Percentiles rank a stretch among this genome's conserved stretches.
Evolutionary conservation across 2,888 invertebrate genomes (phyloP).

Genomic region (Tachina lurida): DNA sequence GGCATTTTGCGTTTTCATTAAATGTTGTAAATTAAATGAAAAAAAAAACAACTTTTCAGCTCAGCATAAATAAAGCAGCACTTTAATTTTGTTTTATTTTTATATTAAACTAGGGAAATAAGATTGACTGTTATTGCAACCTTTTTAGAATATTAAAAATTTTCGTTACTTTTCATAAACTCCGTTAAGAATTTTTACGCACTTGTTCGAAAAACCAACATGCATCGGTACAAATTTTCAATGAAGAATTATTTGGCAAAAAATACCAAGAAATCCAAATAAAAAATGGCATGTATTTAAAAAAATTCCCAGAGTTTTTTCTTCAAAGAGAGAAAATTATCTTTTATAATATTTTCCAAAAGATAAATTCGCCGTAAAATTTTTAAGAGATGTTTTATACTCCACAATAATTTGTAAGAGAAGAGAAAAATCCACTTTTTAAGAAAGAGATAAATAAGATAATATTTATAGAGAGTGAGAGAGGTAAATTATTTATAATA

Average conservation of each 20-base stretch:
- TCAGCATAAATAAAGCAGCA: background rate
- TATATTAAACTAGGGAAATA: too few species aligned
- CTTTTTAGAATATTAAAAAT: background rate
- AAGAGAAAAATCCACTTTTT: background rate
- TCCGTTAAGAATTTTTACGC: slow-evolving; percentile 56
- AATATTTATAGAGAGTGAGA: too few species aligned
- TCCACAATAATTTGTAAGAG: background rate
- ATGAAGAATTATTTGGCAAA: slow-evolving; percentile 29
- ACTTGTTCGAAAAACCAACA: slow-evolving; percentile 59
- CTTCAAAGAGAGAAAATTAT: slow-evolving; percentile 18
- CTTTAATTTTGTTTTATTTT: background rate
- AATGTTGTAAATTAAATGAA: background rate
- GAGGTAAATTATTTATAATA: too few species aligned
- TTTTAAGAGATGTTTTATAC: slow-evolving; percentile 10
- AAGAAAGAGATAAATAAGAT: too few species aligned
- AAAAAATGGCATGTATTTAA: background rate
- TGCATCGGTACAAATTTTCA: slow-evolving; percentile 50
- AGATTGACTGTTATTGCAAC: too few species aligned
- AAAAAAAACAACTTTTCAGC: background rate
- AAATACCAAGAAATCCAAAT: slow-evolving; percentile 34
- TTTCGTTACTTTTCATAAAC: slow-evolving; percentile 14
- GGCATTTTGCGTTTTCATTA: background rate
- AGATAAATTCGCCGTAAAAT: slow-evolving; percentile 65
- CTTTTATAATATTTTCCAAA: background rate
- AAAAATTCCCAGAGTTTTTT: slow-evolving; percentile 21